Evolutionary conservation across 2,888 invertebrate species (phyloP).

Genomic region (Diplazon laetatorius): DNA sequence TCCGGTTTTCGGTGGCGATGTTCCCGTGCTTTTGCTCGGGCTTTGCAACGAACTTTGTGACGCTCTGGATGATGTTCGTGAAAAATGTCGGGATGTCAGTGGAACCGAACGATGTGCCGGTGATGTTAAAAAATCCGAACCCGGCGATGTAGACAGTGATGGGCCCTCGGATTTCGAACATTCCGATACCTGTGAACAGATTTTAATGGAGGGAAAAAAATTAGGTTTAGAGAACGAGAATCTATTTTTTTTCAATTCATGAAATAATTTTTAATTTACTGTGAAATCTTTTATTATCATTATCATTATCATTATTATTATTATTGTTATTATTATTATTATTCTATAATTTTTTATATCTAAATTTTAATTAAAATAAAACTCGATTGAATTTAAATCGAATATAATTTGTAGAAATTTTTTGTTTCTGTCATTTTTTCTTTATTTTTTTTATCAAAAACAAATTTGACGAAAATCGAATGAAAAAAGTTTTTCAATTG

Average conservation of each 20-base stretch:
- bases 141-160: slow-evolving; percentile 87
- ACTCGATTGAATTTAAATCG: too few relatives aligned
- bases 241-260: background rate
- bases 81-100: slow-evolving; percentile 86
- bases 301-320: too few relatives aligned
- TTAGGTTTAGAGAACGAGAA: background rate
- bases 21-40: slow-evolving; percentile 87
- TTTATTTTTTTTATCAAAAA: too few relatives aligned
- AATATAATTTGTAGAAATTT: too few relatives aligned
- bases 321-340: too few relatives aligned
- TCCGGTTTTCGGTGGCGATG: slow-evolving; percentile 86
- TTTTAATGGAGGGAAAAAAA: slow-evolving; percentile 2
- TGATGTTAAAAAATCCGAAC: slow-evolving; percentile 84
- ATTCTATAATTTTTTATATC: too few relatives aligned
- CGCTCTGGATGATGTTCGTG: slow-evolving; percentile 86
- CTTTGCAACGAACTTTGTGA: slow-evolving; percentile 86
- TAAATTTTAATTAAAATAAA: too few relatives aligned
- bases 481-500: too few relatives aligned
- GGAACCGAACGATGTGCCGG: slow-evolving; percentile 88
- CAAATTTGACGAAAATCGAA: too few relatives aligned
- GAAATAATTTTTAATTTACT: too few relatives aligned
- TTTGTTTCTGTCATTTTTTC: too few relatives aligned
- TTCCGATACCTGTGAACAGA: slow-evolving; percentile 85
- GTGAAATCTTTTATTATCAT: too few relatives aligned
- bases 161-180: slow-evolving; percentile 90